Base-by-base conservation (phyloP, 2,797 vertebrate species). In the Gallinago solitaria region DNA sequence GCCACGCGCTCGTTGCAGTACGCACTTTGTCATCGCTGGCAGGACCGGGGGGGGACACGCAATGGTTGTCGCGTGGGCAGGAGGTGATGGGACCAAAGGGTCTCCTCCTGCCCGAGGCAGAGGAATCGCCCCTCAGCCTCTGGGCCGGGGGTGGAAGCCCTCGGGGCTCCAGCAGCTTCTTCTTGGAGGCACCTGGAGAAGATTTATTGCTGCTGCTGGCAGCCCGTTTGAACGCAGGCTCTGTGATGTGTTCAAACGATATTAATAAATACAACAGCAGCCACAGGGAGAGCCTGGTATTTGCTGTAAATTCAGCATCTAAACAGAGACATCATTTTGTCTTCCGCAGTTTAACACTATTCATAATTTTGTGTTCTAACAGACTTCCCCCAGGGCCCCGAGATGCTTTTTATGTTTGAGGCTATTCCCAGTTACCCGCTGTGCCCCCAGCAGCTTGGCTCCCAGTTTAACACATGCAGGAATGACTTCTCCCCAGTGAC, bases 221-320 rank as follows among this genome's bases (percentile, higher is more conserved):
- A 25, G 63, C 60, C 57, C 32, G 80, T 89, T 45, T 45, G 84
- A 70, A 51, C 6, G 28, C 39, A 17, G 74, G 51, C 12, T 0
- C 48, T 51, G 0, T 2, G 74, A 16, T 2, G 33, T 7, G 19
- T 17, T 93, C 78, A 45, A 45, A 59, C 10, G 35, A 2, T 24
- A 15, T 83, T 79, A 83, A 91, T 86, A 77, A 90, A 90, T 12
- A 12, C 78, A 83, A 4, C 63, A 39, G 90, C 78, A 89, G 90
- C 86, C 79, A 53, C 81, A 9, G 93, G 91, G 82, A 95, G 87
- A 59, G 39, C 50, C 11, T 27, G 56, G 67, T 78, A 17, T 87
- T 92, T 91, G n/a, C 94, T 76, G 91, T 94, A 76, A 86, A 93
- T 76, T 71, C 89, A 76, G 89, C 74, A 30, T 83, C 83, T 65